phyloP scores from a whole-genome alignment of 2,113 vertebrate species.

The Myotis lucifugus region DNA sequence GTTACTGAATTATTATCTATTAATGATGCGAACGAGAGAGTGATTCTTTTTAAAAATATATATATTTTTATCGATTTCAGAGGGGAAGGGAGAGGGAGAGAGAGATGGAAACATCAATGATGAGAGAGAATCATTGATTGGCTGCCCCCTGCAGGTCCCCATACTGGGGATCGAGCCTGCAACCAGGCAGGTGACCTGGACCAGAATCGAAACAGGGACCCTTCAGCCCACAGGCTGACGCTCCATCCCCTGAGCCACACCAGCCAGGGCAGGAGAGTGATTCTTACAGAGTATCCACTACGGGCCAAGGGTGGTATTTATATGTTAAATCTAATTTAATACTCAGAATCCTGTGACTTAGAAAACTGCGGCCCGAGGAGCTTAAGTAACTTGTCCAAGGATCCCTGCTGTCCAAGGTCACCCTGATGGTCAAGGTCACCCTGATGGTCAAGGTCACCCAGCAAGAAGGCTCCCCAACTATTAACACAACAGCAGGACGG shows the following conservation, averaged over 20 bases:
- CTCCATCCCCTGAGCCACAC: too few relatives aligned
- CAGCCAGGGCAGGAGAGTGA: not conserved
- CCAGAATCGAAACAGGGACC: too few relatives aligned
- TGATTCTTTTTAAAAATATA: not conserved
- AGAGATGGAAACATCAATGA: too few relatives aligned
- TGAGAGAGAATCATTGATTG: too few relatives aligned
- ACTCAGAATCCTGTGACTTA: conserved; percentile 9
- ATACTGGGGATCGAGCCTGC: too few relatives aligned
- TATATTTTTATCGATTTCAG: too few relatives aligned
- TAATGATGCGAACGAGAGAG: not conserved
- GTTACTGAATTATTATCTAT: not conserved
- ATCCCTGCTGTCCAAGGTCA: not conserved
- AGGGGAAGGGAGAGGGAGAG: too few relatives aligned
- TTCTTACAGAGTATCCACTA: not conserved
- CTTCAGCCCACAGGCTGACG: too few relatives aligned
- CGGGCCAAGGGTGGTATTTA: not conserved
- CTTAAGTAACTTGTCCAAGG: not conserved
- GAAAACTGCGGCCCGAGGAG: not conserved
- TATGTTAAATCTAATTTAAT: not conserved
- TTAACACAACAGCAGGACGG: not conserved
- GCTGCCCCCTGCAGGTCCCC: too few relatives aligned
- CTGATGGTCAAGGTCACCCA: not conserved
- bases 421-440: not conserved
- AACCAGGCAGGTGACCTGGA: too few relatives aligned
- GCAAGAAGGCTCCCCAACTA: not conserved